Conservation (phyloP, 2,888 invertebrate species). For the Rosalia funebris region DNA sequence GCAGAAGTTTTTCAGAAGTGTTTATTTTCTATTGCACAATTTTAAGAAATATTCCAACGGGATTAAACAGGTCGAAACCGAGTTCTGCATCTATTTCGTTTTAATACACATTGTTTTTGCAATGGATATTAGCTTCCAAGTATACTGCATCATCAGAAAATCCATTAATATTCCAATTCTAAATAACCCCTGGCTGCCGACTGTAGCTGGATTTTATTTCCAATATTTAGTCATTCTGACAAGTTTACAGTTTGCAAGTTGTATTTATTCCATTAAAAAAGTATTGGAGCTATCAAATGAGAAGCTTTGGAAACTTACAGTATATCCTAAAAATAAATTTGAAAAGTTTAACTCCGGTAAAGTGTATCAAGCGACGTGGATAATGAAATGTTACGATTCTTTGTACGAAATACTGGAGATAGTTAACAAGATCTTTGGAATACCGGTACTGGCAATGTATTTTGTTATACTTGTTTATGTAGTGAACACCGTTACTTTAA, state of each 20-base stretch:
- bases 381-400: slow-evolving; percentile 4
- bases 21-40: neutral
- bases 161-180: too few relatives aligned
- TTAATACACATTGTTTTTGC: neutral
- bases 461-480: neutral
- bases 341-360: neutral
- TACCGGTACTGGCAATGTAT: slow-evolving; percentile 2
- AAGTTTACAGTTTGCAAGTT: neutral
- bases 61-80: neutral
- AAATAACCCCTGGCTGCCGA: neutral
- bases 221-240: neutral
- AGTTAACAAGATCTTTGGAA: slow-evolving; percentile 4
- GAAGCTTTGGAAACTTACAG: neutral
- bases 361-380: neutral
- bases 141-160: too few relatives aligned
- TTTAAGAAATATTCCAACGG: neutral
- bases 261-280: neutral
- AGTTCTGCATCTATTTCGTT: neutral
- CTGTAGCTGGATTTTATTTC: neutral
- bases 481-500: neutral
- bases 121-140: too few relatives aligned
- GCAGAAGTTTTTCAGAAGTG: slow-evolving; percentile 1
- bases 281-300: neutral
- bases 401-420: neutral
- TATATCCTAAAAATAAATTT: neutral